phyloP scores from a whole-genome alignment of 1,140 invertebrate species.

The Dermatophagoides farinae region DNA sequence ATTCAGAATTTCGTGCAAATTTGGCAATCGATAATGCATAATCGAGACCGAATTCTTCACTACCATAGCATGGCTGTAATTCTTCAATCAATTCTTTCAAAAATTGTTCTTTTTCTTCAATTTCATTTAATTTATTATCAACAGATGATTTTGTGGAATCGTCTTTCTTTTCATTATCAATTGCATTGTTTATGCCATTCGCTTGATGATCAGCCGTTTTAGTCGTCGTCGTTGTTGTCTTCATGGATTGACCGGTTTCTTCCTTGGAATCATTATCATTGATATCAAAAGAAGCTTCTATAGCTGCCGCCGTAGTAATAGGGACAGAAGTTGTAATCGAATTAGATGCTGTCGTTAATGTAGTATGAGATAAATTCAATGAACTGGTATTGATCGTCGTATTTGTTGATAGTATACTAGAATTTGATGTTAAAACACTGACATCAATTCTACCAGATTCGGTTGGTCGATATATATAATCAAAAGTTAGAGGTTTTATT shows the following conservation, averaged over 20 bases:
- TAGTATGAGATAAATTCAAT: too few relatives aligned
- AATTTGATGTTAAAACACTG: too few relatives aligned
- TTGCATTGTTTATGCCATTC: not conserved
- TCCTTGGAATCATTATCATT: not conserved
- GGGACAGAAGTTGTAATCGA: too few relatives aligned
- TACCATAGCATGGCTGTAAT: conserved; percentile 67
- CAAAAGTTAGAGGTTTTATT: too few relatives aligned
- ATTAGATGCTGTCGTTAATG: too few relatives aligned
- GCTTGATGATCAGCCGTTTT: not conserved
- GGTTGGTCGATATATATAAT: too few relatives aligned
- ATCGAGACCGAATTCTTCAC: conserved; percentile 57
- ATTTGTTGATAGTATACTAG: too few relatives aligned
- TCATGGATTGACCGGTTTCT: not conserved
- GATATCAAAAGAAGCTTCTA: not conserved
- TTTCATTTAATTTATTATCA: not conserved
- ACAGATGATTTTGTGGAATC: not conserved
- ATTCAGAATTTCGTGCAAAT: conserved; percentile 57
- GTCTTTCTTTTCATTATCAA: not conserved
- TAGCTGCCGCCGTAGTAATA: too few relatives aligned
- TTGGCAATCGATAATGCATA: conserved; percentile 49
- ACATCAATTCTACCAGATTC: too few relatives aligned
- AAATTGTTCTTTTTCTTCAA: not conserved
- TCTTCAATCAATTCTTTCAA: conserved; percentile 54
- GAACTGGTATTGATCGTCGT: too few relatives aligned
- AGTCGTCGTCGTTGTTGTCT: not conserved